Percentiles rank a stretch among this genome's conserved stretches.
phyloP scores from a whole-genome alignment of 2,888 invertebrate genomes.

The Caenorhabditis sp. region DNA sequence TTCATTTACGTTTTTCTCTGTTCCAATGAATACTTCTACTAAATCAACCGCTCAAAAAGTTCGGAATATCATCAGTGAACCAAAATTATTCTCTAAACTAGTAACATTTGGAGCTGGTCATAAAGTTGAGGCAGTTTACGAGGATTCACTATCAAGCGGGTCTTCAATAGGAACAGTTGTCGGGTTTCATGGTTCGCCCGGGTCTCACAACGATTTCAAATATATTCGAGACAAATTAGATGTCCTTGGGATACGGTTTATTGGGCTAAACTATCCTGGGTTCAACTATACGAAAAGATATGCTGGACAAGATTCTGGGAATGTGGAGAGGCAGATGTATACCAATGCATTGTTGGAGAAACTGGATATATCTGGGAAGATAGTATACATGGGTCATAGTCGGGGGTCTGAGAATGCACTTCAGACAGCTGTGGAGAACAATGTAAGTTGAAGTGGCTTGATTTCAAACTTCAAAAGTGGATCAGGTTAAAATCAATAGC shows the following conservation, averaged over 20 bases:
- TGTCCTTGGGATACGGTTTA: slow-evolving; percentile 44
- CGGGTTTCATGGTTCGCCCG: slow-evolving; percentile 54
- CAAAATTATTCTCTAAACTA: slow-evolving; percentile 11
- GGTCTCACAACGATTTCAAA: slow-evolving; percentile 58
- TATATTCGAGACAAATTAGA: slow-evolving; percentile 44
- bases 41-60: background rate
- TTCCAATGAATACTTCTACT: background rate
- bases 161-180: slow-evolving; percentile 52
- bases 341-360: slow-evolving; percentile 43
- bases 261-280: slow-evolving; percentile 60
- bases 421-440: too few relatives aligned
- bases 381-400: background rate
- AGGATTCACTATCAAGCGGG: slow-evolving; percentile 48
- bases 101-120: slow-evolving; percentile 21
- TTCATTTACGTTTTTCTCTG: background rate
- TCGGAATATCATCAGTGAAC: slow-evolving; percentile 11
- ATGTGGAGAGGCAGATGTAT: slow-evolving; percentile 44
- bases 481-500: too few relatives aligned
- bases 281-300: slow-evolving; percentile 39
- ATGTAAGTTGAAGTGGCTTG: too few relatives aligned
- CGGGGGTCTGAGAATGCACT: too few relatives aligned
- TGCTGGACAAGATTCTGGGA: slow-evolving; percentile 26
- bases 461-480: too few relatives aligned
- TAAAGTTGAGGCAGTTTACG: slow-evolving; percentile 32
- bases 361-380: slow-evolving; percentile 23